Evolutionary conservation across 2,113 vertebrate genomes (phyloP).

Genomic region (Eptesicus fuscus): DNA sequence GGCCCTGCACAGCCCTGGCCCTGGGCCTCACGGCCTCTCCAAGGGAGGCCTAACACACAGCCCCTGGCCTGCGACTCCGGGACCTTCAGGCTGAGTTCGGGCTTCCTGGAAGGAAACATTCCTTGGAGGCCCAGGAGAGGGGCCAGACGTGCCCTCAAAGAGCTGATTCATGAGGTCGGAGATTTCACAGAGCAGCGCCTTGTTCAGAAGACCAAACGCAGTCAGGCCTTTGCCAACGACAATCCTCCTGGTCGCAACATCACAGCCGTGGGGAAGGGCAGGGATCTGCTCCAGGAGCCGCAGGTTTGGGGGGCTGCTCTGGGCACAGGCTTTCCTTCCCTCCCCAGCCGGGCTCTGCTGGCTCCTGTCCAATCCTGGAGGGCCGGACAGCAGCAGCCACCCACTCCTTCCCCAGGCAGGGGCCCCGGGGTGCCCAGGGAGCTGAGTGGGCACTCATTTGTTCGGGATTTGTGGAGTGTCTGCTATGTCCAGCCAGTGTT

Average conservation of each 20-base stretch:
- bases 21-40: neutral
- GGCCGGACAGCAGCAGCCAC: neutral
- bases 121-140: neutral
- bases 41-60: neutral
- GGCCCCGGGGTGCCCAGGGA: neutral
- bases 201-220: neutral
- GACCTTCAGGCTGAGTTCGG: neutral
- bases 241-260: neutral
- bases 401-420: neutral
- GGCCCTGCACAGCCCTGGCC: neutral
- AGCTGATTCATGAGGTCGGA: constrained; percentile 14
- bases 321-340: neutral
- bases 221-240: constrained; percentile 1
- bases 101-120: constrained; percentile 4
- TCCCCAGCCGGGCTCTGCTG: neutral
- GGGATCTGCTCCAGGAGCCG: neutral
- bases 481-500: neutral
- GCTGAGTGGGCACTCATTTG: neutral
- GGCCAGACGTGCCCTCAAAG: neutral
- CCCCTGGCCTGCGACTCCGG: neutral
- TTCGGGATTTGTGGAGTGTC: neutral
- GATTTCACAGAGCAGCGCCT: neutral
- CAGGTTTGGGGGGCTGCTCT: neutral
- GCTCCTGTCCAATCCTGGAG: neutral
- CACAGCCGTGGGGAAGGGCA: neutral